phyloP scores from a whole-genome alignment of 2,888 invertebrate genomes.

The Sepiola atlantica region DNA sequence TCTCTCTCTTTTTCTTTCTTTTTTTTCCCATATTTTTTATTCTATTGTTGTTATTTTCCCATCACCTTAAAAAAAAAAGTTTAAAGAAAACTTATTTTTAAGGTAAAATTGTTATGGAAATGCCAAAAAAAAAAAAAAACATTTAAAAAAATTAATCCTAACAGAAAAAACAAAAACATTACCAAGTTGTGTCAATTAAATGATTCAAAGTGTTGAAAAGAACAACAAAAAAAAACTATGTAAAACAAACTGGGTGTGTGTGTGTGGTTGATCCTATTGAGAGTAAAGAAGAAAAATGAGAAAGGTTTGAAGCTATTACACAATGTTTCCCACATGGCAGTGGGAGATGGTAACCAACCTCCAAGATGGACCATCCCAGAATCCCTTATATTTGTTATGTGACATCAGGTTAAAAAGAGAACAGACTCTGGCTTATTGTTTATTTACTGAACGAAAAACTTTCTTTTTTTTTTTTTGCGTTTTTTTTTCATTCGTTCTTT shows the following conservation, averaged over 20 bases:
- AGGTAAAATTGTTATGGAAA: conserved; percentile 32
- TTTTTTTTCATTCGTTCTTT: no score
- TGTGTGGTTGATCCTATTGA: conserved; percentile 12
- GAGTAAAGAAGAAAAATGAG: background rate
- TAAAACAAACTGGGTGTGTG: background rate
- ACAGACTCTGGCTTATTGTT: background rate
- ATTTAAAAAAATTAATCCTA: background rate
- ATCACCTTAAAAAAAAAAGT: background rate
- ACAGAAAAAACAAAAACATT: background rate
- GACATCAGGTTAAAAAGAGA: background rate
- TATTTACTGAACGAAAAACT: background rate
- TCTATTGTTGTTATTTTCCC: conserved; percentile 9
- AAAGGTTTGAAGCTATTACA: background rate
- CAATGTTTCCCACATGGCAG: background rate
- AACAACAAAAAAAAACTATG: background rate
- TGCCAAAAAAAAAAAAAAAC: background rate
- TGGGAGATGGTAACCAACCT: conserved; percentile 14
- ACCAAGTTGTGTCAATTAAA: conserved; percentile 20
- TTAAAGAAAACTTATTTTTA: background rate
- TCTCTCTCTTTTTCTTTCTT: background rate
- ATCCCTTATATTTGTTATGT: conserved; percentile 32
- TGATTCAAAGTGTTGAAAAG: conserved; percentile 16
- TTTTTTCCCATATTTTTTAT: background rate
- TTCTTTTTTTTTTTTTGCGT: background rate
- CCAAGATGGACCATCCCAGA: background rate